phyloP scores from a whole-genome alignment of 2,797 vertebrate genomes.

The Parauchenoglanis punctatus region DNA sequence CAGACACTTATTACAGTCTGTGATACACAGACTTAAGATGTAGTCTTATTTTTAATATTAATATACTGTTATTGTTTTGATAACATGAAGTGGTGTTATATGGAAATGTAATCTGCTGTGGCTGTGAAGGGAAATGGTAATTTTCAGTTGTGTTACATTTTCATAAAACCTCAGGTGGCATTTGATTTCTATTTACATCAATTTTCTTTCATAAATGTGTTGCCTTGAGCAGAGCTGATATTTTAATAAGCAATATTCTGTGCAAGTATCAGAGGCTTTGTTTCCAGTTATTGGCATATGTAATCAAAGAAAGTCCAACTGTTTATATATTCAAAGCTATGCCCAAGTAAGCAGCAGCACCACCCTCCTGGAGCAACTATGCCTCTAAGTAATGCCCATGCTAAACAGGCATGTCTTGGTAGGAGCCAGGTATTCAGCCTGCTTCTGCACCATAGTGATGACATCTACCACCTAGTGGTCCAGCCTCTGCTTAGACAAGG shows the following conservation, averaged over 20 bases:
- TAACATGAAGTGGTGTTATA: neutral
- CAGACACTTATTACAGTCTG: neutral
- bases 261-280: neutral
- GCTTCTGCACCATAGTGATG: neutral
- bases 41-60: neutral
- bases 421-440: constrained; percentile 2
- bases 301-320: neutral
- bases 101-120: neutral
- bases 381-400: neutral
- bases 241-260: neutral
- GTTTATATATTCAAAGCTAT: neutral
- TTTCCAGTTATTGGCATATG: neutral
- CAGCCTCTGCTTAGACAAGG: neutral
- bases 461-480: neutral
- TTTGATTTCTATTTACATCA: neutral
- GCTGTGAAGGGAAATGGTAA: neutral
- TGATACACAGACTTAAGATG: neutral
- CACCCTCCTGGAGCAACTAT: neutral
- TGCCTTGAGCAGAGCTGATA: neutral
- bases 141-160: neutral
- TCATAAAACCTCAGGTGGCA: neutral
- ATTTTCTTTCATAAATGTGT: neutral
- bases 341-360: neutral
- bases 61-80: neutral
- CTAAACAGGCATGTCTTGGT: neutral